A percentile compares a stretch with the other conserved stretches of the same genome.
phyloP scores from a whole-genome alignment of 2,797 vertebrate species.

The Allobates femoralis region DNA sequence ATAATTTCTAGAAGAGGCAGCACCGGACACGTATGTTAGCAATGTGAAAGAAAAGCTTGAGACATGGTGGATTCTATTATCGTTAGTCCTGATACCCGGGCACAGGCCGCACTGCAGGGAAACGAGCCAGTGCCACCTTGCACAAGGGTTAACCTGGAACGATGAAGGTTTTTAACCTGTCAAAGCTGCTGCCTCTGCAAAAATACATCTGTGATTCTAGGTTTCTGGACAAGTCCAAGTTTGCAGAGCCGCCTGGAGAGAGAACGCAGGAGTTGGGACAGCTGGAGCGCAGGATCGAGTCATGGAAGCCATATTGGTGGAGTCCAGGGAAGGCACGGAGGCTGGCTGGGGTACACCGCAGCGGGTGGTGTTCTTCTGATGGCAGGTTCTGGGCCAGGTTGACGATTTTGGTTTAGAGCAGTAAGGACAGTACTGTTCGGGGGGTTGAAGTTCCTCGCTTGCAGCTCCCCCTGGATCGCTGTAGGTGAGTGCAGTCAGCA shows the following conservation, averaged over 20 bases:
- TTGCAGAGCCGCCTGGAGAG: conserved; percentile 39
- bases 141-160: conserved; percentile 81
- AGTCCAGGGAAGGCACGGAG: conserved; percentile 67
- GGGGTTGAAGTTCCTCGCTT: conserved; percentile 60
- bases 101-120: background rate
- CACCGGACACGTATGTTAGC: background rate
- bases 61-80: background rate
- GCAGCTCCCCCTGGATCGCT: conserved; percentile 47
- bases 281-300: background rate
- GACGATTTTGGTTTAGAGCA: conserved; percentile 68
- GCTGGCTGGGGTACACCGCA: conserved; percentile 71
- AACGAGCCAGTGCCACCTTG: background rate
- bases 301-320: conserved; percentile 60
- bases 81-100: background rate
- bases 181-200: conserved; percentile 78
- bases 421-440: conserved; percentile 69
- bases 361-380: conserved; percentile 65
- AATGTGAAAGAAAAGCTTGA: background rate
- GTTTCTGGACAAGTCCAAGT: conserved; percentile 68
- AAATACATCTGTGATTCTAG: conserved; percentile 73
- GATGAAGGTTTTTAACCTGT: conserved; percentile 84
- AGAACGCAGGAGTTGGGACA: conserved; percentile 36
- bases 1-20: background rate
- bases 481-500: conserved; percentile 78
- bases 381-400: conserved; percentile 23